Evolutionary conservation across 2,888 invertebrate genomes (phyloP).

Genomic region (Apocheima hispidaria): DNA sequence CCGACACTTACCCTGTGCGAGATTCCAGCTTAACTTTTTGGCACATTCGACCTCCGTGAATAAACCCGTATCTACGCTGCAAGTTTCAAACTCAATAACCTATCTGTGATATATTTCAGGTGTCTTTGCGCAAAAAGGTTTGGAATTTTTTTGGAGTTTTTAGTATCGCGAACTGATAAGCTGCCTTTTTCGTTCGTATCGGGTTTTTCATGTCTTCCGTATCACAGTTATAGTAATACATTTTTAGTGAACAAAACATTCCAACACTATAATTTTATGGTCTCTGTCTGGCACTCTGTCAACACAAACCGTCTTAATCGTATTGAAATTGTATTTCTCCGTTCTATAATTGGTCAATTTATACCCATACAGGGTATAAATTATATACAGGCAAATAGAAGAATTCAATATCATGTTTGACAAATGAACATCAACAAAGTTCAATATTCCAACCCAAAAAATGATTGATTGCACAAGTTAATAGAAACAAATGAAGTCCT

Average conservation of each 20-base stretch:
- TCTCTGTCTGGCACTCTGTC: background rate
- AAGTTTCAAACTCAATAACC: slow-evolving; percentile 46
- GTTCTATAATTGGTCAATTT: background rate
- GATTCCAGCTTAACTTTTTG: slow-evolving; percentile 57
- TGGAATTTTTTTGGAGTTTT: slow-evolving; percentile 13
- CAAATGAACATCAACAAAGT: slow-evolving; percentile 3
- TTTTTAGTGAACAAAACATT: background rate
- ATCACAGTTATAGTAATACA: background rate
- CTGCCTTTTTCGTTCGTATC: background rate
- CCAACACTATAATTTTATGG: too few species aligned
- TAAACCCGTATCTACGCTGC: slow-evolving; percentile 42
- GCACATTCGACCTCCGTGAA: slow-evolving; percentile 51
- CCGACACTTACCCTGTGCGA: slow-evolving; percentile 36
- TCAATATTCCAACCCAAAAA: background rate
- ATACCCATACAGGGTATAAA: background rate
- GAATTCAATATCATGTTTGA: background rate
- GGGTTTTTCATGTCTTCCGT: background rate
- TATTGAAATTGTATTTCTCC: background rate
- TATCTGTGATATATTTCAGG: slow-evolving; percentile 47
- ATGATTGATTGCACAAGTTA: slow-evolving; percentile 18
- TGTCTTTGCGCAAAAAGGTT: slow-evolving; percentile 33
- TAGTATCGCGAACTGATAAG: background rate
- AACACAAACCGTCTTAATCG: too few species aligned
- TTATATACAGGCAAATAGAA: background rate
- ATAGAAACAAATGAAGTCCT: slow-evolving; percentile 20